phyloP scores from a whole-genome alignment of 1,140 invertebrate genomes.

The Lithobius niger region DNA sequence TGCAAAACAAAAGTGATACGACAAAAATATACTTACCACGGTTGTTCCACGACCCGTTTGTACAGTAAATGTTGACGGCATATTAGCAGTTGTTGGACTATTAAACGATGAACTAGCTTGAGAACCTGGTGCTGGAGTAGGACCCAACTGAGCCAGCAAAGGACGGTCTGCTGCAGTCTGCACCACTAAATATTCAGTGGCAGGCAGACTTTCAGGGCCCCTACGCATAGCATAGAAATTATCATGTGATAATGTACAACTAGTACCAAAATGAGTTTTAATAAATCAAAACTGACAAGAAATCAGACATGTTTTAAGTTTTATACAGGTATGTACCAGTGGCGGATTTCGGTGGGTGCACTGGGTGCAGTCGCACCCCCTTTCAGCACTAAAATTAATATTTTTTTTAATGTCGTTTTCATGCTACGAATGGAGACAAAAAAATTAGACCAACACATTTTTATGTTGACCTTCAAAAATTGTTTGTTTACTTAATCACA shows the following conservation, averaged over 20 bases:
- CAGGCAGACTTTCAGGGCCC: conserved; percentile 45
- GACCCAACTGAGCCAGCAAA: conserved; percentile 32
- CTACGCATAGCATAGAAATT: too few relatives aligned
- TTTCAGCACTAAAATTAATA: too few relatives aligned
- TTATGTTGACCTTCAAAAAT: too few relatives aligned
- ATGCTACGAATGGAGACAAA: too few relatives aligned
- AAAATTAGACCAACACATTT: too few relatives aligned
- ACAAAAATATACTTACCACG: conserved; percentile 50
- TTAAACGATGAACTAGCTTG: conserved; percentile 10
- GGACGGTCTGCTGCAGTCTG: conserved; percentile 66
- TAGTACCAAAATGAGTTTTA: too few relatives aligned
- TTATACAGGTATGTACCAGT: conserved; percentile 9
- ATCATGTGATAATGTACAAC: too few relatives aligned
- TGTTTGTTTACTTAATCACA: too few relatives aligned
- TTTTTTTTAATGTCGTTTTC: conserved; percentile 1
- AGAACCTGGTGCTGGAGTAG: conserved; percentile 6
- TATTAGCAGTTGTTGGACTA: conserved; percentile 16
- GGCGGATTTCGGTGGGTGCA: too few relatives aligned
- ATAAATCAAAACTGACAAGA: conserved; percentile 11
- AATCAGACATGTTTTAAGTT: conserved; percentile 1
- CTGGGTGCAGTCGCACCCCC: too few relatives aligned
- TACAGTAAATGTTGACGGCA: conserved; percentile 27
- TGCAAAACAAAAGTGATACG: conserved; percentile 5
- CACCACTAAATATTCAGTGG: conserved; percentile 80
- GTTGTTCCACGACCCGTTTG: conserved; percentile 75